Conservation (phyloP, 2,113 vertebrate species). For the Axis porcinus region DNA sequence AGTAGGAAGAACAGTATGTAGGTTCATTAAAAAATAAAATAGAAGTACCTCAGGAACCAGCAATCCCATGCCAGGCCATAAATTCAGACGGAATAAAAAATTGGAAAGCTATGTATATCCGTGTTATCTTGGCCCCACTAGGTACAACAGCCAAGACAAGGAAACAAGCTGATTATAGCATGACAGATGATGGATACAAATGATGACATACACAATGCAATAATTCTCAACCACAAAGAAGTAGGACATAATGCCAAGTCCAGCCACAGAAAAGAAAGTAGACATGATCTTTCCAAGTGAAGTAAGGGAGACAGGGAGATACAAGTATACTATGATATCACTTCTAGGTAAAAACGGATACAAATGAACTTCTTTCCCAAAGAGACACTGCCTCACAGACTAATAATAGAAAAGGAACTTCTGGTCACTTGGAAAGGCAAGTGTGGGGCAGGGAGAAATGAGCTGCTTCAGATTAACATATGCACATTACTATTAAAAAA, state of each 20-base stretch:
- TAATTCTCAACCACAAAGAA: background rate
- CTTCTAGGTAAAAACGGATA: background rate
- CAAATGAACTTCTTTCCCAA: background rate
- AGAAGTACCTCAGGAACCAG: background rate
- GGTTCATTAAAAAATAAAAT: background rate
- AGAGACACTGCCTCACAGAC: background rate
- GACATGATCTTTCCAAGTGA: background rate
- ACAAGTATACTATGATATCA: background rate
- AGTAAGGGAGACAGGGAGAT: background rate
- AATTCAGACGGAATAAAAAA: background rate
- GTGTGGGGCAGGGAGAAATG: background rate
- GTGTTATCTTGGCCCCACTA: background rate
- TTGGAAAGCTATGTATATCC: background rate
- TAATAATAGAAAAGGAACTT: background rate
- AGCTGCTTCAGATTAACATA: background rate
- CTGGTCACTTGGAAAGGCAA: rapidly evolving
- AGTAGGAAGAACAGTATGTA: background rate
- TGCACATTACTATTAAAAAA: background rate
- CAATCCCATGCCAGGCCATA: background rate
- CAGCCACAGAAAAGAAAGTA: background rate
- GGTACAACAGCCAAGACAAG: background rate
- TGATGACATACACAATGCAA: no score
- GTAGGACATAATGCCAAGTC: background rate
- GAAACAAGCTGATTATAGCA: background rate
- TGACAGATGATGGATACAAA: background rate